Evolutionary conservation across 2,797 vertebrate species (phyloP), one percentile per base, ranked within the genome.

Genomic region (Merluccius polli): DNA sequence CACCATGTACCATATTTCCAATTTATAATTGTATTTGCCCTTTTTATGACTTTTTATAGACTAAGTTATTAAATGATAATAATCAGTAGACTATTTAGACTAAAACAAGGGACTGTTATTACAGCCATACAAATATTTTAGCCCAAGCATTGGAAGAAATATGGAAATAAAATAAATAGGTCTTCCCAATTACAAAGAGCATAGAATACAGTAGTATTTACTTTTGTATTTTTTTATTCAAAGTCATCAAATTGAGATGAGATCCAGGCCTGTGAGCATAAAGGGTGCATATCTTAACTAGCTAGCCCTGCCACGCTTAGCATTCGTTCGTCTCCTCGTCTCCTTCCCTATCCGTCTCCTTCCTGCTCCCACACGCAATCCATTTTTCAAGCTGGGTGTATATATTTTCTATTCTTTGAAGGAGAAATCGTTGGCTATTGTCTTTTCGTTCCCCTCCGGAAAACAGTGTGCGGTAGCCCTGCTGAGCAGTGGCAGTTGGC

Each of bases 401-500:
- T 72, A 83, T 80, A 88, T 75, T 87, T 76, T 78, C 73, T 75
- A 75, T 84, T 72, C 77, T 85, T 77, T 52, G 76, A 69, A 81
- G 78, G 65, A 31, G 68, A 77, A n/a, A 41, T 24, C 76, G 78
- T 78, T 78, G 78, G 80, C 69, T 16, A 71, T 16, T 78, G 70
- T 70, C 52, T 63, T 11, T 18, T n/a, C 8, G 3, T 32, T 33
- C n/a, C 65, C 16, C 74, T 75, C 77, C 81, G 70, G 38, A 74
- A 73, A 78, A 77, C 79, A 71, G 78, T 79, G 85, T 84, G 82
- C 75, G 63, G 74, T 41, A 76, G 82, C 85, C 83, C 73, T 4
- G 84, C 84, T 82, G 89, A 82, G 87, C 78, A 68, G 71, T 69
- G 80, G 76, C 84, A 77, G 80, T 86, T 83, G 85, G 78, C 79